Conservation (phyloP, 1,140 invertebrate species). For the Meteorus sp. region DNA sequence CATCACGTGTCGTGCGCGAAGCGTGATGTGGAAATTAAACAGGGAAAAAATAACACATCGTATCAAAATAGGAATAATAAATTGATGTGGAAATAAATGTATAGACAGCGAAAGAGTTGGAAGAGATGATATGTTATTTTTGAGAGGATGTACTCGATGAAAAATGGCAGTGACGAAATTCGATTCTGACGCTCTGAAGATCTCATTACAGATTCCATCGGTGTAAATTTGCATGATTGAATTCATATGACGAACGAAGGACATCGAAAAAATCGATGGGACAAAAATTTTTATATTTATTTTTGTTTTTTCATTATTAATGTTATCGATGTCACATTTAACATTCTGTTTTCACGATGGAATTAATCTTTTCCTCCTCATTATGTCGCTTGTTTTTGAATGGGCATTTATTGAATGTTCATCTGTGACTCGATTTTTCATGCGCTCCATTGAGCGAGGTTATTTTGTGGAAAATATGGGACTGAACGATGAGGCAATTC, state of each 20-base stretch:
- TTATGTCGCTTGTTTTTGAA: too few relatives aligned
- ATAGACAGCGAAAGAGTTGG: too few relatives aligned
- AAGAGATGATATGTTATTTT: neutral
- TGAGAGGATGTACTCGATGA: neutral
- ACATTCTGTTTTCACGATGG: neutral
- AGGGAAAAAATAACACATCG: too few relatives aligned
- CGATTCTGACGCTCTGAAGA: constrained; percentile 1
- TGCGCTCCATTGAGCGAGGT: constrained; percentile 6
- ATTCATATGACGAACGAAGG: constrained; percentile 8
- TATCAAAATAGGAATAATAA: neutral
- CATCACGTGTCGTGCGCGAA: neutral
- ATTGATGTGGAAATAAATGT: too few relatives aligned
- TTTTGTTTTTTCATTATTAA: neutral
- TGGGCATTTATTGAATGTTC: too few relatives aligned
- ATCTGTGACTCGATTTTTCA: too few relatives aligned
- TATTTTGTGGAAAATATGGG: too few relatives aligned
- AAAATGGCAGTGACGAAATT: constrained; percentile 1
- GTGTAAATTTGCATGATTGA: constrained; percentile 24
- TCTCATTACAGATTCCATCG: constrained; percentile 21
- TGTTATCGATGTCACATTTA: neutral
- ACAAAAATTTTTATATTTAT: constrained; percentile 1
- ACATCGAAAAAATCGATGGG: constrained; percentile 11
- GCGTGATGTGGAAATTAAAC: neutral
- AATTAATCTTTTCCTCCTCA: too few relatives aligned
- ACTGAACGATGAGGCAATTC: too few relatives aligned